phyloP scores from a whole-genome alignment of 2,888 invertebrate genomes.

The Ophioninae sp. region DNA sequence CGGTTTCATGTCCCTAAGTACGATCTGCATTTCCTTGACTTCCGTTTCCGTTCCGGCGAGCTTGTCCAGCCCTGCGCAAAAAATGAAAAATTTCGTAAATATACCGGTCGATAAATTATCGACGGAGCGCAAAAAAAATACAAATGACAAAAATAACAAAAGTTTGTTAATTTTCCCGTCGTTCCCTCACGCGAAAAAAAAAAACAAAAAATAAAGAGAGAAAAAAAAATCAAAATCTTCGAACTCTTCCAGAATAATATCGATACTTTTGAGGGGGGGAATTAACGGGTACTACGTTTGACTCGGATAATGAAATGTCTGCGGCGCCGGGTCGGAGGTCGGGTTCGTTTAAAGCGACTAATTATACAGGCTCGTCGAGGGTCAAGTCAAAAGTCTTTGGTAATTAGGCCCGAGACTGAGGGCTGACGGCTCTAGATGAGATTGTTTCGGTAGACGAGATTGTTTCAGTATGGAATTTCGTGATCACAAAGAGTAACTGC shows the following conservation, averaged over 20 bases:
- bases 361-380: conserved; percentile 16
- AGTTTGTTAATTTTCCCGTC: neutral
- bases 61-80: conserved; percentile 87
- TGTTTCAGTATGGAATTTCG: neutral
- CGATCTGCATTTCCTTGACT: conserved; percentile 89
- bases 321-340: neutral
- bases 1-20: conserved; percentile 91
- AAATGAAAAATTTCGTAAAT: conserved; percentile 2
- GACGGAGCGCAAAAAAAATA: neutral
- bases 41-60: conserved; percentile 91
- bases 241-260: neutral
- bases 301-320: conserved; percentile 33
- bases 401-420: conserved; percentile 16
- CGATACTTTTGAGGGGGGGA: neutral
- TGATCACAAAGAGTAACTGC: neutral
- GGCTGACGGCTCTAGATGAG: neutral
- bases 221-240: neutral
- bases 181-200: neutral
- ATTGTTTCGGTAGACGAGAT: neutral
- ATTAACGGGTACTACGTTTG: neutral
- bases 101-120: neutral
- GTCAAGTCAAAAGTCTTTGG: conserved; percentile 9
- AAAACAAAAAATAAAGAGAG: neutral
- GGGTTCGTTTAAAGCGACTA: conserved; percentile 27
- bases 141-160: neutral